Percentiles rank a stretch among this genome's conserved stretches.
Evolutionary conservation across 2,888 invertebrate species (phyloP).

Genomic region (Mesopsocus fuscifrons): DNA sequence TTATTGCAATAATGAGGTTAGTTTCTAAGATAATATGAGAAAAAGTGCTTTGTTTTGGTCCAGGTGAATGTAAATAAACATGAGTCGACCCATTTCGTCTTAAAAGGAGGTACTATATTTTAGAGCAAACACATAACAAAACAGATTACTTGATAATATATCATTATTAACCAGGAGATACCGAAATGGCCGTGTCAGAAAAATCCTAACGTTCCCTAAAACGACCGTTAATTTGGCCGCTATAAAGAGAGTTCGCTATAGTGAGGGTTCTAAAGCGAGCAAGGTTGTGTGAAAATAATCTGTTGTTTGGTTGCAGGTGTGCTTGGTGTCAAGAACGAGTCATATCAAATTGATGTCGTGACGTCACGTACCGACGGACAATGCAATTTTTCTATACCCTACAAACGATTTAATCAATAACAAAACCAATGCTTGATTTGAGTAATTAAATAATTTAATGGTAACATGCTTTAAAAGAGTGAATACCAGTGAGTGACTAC

Average conservation of each 20-base stretch:
- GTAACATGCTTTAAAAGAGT: conserved; percentile 9
- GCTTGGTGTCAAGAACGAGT: conserved; percentile 3
- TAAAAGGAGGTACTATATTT: too few relatives aligned
- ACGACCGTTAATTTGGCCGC: too few relatives aligned
- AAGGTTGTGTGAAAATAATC: too few relatives aligned
- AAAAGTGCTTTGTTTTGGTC: too few relatives aligned
- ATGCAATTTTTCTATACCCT: conserved; percentile 4
- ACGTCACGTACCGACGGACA: conserved; percentile 2
- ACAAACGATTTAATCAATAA: conserved; percentile 6
- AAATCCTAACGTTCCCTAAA: not conserved
- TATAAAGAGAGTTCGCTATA: too few relatives aligned
- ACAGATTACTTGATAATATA: too few relatives aligned
- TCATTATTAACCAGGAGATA: not conserved
- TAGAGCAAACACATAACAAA: not conserved
- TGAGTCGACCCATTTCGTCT: too few relatives aligned
- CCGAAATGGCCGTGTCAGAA: not conserved
- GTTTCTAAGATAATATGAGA: too few relatives aligned
- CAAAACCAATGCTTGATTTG: conserved; percentile 5
- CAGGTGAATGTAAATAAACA: too few relatives aligned
- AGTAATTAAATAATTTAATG: conserved; percentile 1
- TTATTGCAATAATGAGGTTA: conserved; percentile 1
- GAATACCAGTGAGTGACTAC: too few relatives aligned
- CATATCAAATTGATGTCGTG: conserved; percentile 9
- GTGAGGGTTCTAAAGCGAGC: too few relatives aligned
- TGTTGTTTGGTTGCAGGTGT: conserved; percentile 8